These are phyloP conservation scores for Leptopilina boulardi DNA, from an alignment of 1,140 invertebrate genomes.

Conservation along the genomic window DNA sequence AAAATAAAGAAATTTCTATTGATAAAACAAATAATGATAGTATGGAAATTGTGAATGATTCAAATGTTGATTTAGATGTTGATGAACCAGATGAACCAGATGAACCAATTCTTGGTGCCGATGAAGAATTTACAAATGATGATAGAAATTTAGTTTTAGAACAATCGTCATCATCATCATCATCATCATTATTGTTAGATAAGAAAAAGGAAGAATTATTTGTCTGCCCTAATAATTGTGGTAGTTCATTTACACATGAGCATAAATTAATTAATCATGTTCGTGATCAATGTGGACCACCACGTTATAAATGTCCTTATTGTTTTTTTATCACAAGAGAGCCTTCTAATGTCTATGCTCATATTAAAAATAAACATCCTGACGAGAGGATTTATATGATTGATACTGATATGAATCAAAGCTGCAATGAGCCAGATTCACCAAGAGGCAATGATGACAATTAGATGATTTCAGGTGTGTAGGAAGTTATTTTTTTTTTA, in stretches of 20 bases:
- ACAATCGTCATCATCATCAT: too few species aligned
- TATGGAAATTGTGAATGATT: neutral
- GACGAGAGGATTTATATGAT: slow-evolving; percentile 50
- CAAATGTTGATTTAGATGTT: neutral
- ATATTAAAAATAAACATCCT: slow-evolving; percentile 52
- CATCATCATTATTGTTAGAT: too few species aligned
- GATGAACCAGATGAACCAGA: slow-evolving; percentile 25
- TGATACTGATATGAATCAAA: slow-evolving; percentile 40
- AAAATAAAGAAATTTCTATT: neutral
- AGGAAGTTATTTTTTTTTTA: neutral
- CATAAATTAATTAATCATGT: slow-evolving; percentile 56
- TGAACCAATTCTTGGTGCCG: neutral
- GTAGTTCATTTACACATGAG: slow-evolving; percentile 51
- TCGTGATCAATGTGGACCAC: slow-evolving; percentile 75
- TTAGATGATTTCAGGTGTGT: slow-evolving; percentile 11
- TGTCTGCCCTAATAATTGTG: slow-evolving; percentile 38
- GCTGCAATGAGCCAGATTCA: neutral
- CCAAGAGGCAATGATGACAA: slow-evolving; percentile 1
- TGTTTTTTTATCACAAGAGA: slow-evolving; percentile 67
- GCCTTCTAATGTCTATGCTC: slow-evolving; percentile 56
- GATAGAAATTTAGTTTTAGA: neutral
- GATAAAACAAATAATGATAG: neutral
- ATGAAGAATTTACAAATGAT: slow-evolving; percentile 1
- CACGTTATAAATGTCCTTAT: slow-evolving; percentile 75
- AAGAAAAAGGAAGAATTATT: neutral